Evolutionary conservation across 2,113 vertebrate species (phyloP).

Genomic region (Antechinus flavipes): DNA sequence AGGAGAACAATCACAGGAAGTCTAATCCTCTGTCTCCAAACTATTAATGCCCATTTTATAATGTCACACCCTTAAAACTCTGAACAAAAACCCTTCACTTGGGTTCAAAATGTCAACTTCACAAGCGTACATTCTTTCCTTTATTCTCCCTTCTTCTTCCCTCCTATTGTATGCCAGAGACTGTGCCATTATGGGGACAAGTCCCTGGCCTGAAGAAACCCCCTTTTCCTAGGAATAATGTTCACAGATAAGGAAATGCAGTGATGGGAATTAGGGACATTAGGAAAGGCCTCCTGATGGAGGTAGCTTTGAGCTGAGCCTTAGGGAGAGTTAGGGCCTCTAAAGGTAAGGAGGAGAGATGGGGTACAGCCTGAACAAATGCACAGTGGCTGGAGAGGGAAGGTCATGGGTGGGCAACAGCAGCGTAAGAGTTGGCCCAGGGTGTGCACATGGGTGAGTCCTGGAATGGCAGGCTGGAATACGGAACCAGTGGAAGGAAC

Average conservation of each 20-base stretch:
- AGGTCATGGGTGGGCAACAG: background rate
- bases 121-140: background rate
- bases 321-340: background rate
- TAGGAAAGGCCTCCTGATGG: background rate
- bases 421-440: background rate
- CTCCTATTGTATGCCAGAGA: background rate
- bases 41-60: background rate
- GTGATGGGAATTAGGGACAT: background rate
- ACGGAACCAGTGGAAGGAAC: background rate
- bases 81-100: background rate
- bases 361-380: background rate
- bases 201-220: background rate
- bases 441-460: background rate
- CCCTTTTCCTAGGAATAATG: background rate
- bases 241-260: background rate
- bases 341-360: background rate
- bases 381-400: background rate
- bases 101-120: background rate
- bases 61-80: background rate
- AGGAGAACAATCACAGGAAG: background rate
- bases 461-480: background rate
- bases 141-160: background rate
- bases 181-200: background rate
- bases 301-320: background rate
- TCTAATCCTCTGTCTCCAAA: background rate